Percentiles rank a stretch among this genome's conserved stretches.
These are phyloP conservation scores for Embiotoca jacksoni DNA, from an alignment of 2,113 vertebrate species.

Conservation along the genomic window DNA sequence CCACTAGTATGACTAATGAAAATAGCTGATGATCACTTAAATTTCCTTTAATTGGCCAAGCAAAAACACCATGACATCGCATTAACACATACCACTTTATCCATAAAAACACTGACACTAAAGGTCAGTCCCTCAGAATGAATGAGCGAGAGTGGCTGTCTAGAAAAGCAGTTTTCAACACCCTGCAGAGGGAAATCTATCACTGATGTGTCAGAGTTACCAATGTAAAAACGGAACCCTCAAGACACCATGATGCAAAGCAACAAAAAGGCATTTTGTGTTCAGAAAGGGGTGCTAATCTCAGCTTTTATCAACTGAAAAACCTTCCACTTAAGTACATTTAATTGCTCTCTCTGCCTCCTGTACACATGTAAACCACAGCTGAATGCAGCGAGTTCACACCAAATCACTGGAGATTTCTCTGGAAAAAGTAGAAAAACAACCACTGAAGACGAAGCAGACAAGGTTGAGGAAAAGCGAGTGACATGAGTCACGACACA, in stretches of 20 bases:
- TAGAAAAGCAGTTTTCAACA: not conserved
- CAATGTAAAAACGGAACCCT: slow-evolving; percentile 23
- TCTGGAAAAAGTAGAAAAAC: slow-evolving; percentile 10
- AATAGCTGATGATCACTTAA: too few relatives aligned
- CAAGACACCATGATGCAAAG: slow-evolving; percentile 44
- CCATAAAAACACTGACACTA: not conserved
- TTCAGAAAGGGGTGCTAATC: slow-evolving; percentile 28
- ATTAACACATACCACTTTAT: not conserved
- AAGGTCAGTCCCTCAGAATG: slow-evolving; percentile 13
- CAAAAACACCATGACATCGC: not conserved
- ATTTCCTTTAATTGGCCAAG: too few relatives aligned
- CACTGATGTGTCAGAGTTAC: slow-evolving; percentile 28
- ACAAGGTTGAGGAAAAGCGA: not conserved
- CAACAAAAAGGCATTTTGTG: slow-evolving; percentile 33
- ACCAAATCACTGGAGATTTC: slow-evolving; percentile 2
- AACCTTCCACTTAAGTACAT: slow-evolving; percentile 28
- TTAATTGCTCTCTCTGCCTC: slow-evolving; percentile 33
- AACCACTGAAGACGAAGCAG: not conserved
- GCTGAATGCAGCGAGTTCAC: slow-evolving; percentile 25
- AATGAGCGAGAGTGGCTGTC: not conserved
- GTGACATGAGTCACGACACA: not conserved
- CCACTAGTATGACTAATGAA: too few relatives aligned
- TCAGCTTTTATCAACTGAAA: slow-evolving; percentile 40
- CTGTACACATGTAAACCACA: slow-evolving; percentile 20
- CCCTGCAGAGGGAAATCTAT: slow-evolving; percentile 39